Conservation (phyloP, 1,140 invertebrate species). For the Acromyrmex charruanus region DNA sequence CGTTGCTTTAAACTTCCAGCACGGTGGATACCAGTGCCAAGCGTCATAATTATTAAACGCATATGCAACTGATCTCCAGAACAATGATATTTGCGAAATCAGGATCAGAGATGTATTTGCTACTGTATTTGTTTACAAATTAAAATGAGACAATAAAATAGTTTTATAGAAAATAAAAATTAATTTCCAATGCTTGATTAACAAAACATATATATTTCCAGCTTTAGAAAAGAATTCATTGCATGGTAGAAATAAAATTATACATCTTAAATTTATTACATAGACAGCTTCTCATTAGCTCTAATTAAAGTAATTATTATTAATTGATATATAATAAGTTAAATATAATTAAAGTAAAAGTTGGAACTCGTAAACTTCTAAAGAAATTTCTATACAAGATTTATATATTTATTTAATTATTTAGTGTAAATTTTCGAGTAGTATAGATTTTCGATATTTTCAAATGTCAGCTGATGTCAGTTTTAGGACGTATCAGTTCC, state of each 20-base stretch:
- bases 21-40: conserved; percentile 15
- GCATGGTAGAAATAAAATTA: background rate
- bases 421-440: background rate
- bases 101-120: background rate
- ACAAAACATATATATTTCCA: background rate
- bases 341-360: too few species aligned
- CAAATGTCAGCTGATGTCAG: background rate
- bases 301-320: background rate
- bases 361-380: background rate
- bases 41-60: conserved; percentile 58
- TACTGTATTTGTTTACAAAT: conserved; percentile 10
- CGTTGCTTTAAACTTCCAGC: conserved; percentile 56
- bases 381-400: conserved; percentile 1
- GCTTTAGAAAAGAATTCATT: background rate
- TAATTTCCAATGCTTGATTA: conserved; percentile 33
- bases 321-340: background rate
- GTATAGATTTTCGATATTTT: background rate
- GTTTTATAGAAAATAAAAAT: background rate
- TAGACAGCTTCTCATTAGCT: background rate
- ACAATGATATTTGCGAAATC: conserved; percentile 54
- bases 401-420: background rate
- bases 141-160: conserved; percentile 4
- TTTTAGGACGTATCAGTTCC: conserved; percentile 17
- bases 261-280: background rate
- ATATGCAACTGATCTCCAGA: conserved; percentile 59